Base-by-base conservation (phyloP, 2,113 vertebrate species). In the Peromyscus californicus region DNA sequence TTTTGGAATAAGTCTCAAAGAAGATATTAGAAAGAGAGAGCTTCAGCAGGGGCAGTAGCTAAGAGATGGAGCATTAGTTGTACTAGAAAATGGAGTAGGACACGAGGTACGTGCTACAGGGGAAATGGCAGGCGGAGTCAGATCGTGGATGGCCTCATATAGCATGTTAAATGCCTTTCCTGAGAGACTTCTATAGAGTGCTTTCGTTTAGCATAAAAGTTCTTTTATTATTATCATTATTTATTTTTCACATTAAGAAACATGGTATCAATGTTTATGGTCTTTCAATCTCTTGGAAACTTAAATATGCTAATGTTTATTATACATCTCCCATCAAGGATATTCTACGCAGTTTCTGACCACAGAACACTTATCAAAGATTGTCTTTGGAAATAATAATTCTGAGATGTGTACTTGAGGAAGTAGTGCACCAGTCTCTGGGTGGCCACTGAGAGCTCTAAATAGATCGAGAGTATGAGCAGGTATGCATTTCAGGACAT, bases 401-500 rank as follows among this genome's bases (percentile, higher is more conserved):
- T 94, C 19, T 89, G 48, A 96, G 36, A 96, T 8, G 1, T n/a
- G 54, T 24, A 67, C 21, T 93, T 91, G 75, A 33, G 42, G 39
- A 95, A 82, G 6, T 54, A 90, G 57, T 69, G 9, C 12, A 75
- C n/a, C 83, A 13, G 69, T 91, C 57, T 96, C 5, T 87, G 29
- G 39, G 51, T 36, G 59, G 33, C 4, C 33, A 45, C 39, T 89
- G 61, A 61, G 31, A 78, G 42, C 85, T 94, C 93, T 84, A 74
- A 90, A 75, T 33, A 82, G 33, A 82, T 51, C 7, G 3, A 8
- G 51, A 45, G 11, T 54, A 48, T n/a, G 24, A 65, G 22, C 6
- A 76, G 36, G 7, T 72, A 72, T 97, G 42, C 51, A 72, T 82
- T 96, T 94, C 17, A 57, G 39, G 84, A 72, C 67, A 89, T 9